Conservation (phyloP, 2,888 invertebrate genomes). For the Hypercompe scribonia region DNA sequence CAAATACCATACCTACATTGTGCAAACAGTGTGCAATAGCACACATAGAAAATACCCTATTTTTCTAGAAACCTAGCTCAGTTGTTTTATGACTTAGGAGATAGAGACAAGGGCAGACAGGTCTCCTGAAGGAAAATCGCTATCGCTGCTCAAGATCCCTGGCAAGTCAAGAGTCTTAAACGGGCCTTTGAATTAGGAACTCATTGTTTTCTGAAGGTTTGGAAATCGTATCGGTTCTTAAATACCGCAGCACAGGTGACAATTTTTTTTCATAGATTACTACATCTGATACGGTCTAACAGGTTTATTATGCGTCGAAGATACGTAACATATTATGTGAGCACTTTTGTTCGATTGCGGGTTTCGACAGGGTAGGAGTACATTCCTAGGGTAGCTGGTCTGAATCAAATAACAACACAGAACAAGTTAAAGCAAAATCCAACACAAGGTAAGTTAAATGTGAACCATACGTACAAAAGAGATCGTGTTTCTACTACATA, state of each 20-base stretch:
- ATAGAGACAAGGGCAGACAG: not conserved
- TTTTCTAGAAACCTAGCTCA: too few species aligned
- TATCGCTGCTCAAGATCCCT: too few species aligned
- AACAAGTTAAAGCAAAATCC: not conserved
- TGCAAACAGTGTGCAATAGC: too few species aligned
- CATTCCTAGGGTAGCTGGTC: not conserved
- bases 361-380: not conserved
- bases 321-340: not conserved
- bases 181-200: not conserved
- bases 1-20: too few species aligned
- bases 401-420: not conserved
- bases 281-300: not conserved
- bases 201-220: not conserved
- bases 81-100: too few species aligned
- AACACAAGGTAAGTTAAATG: not conserved
- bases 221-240: not conserved
- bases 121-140: not conserved
- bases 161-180: too few species aligned
- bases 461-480: not conserved
- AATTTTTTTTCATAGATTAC: too few species aligned
- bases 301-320: not conserved
- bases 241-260: too few species aligned
- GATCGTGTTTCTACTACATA: not conserved
- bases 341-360: not conserved
- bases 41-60: too few species aligned